Evolutionary conservation across 2,888 invertebrate species (phyloP).

Genomic region (Caenorhabditis doughertyi): DNA sequence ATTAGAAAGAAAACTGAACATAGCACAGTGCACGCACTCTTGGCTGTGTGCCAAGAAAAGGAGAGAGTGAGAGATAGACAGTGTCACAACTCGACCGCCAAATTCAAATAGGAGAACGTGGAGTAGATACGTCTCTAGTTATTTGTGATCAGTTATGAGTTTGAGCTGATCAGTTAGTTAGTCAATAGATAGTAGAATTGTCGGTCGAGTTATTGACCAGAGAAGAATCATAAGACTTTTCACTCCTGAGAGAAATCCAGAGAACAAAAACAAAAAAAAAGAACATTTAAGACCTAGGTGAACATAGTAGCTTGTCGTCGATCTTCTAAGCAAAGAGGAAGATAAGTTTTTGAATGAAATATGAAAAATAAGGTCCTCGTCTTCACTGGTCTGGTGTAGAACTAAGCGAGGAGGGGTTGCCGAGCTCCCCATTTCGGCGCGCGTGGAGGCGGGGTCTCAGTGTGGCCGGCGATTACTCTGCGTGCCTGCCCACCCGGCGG

Average conservation of each 20-base stretch:
- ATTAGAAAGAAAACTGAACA: too few relatives aligned
- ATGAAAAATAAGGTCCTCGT: constrained; percentile 57
- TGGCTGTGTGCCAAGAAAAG: constrained; percentile 44
- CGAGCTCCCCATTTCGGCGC: constrained; percentile 73
- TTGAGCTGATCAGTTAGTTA: too few relatives aligned
- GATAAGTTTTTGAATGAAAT: constrained; percentile 17
- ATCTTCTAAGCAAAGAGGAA: not conserved
- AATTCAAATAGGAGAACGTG: constrained; percentile 39
- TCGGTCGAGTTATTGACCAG: too few relatives aligned
- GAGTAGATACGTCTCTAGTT: too few relatives aligned
- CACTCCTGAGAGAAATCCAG: too few relatives aligned
- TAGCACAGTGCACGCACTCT: constrained; percentile 40
- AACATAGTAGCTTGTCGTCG: not conserved
- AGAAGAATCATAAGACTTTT: too few relatives aligned
- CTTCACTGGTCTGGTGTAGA: constrained; percentile 58
- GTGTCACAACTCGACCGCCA: constrained; percentile 39
- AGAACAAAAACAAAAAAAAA: too few relatives aligned
- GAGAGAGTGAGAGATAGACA: constrained; percentile 32
- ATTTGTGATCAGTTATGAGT: too few relatives aligned
- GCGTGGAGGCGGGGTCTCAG: constrained; percentile 70
- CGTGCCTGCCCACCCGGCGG: constrained; percentile 63
- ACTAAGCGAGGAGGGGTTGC: constrained; percentile 68
- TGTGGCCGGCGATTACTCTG: constrained; percentile 69
- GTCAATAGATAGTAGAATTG: too few relatives aligned
- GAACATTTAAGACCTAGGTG: too few relatives aligned